Percentiles rank a stretch among this genome's conserved stretches.
Conservation (phyloP, 30 jellyfish, hydroid and myxozoan genomes). For the Hydractinia symbiolongicarpus region DNA sequence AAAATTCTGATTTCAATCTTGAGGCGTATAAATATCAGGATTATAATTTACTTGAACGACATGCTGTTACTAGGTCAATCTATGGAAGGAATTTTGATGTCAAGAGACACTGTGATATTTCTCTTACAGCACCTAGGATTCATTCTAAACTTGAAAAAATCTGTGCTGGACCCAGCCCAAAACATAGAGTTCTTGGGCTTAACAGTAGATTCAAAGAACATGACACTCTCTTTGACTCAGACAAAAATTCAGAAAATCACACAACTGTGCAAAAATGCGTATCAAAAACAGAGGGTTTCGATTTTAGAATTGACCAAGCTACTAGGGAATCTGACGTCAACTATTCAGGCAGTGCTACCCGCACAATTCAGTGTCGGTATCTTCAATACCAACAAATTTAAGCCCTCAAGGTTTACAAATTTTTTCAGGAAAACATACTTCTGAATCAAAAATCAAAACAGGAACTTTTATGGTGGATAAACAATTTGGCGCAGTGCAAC, state of each 20-base stretch:
- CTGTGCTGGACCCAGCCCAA: not conserved
- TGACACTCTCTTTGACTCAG: not conserved
- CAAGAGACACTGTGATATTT: slow-evolving; percentile 4
- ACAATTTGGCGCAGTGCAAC: not conserved
- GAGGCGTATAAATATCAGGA: slow-evolving; percentile 22
- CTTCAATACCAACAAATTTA: not conserved
- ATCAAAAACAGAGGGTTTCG: not conserved
- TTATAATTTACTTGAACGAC: too few species aligned
- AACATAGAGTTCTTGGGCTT: slow-evolving; percentile 2
- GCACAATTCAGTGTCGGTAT: not conserved
- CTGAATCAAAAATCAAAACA: not conserved
- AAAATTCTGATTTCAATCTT: slow-evolving; percentile 1
- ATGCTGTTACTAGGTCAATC: slow-evolving; percentile 16
- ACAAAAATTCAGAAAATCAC: not conserved
- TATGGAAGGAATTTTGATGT: not conserved
- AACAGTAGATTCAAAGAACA: not conserved
- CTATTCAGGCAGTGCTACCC: not conserved
- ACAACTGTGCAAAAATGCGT: not conserved
- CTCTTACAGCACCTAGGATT: not conserved
- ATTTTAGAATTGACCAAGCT: not conserved
- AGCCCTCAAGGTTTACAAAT: not conserved
- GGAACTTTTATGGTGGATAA: slow-evolving; percentile 9
- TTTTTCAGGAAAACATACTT: not conserved
- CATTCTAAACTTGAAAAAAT: not conserved
- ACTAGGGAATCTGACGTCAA: too few species aligned